A percentile compares a stretch with the other conserved stretches of the same genome.
These are phyloP conservation scores for Listrodromus nycthemerus DNA, from an alignment of 2,888 invertebrate genomes.

Conservation along the genomic window DNA sequence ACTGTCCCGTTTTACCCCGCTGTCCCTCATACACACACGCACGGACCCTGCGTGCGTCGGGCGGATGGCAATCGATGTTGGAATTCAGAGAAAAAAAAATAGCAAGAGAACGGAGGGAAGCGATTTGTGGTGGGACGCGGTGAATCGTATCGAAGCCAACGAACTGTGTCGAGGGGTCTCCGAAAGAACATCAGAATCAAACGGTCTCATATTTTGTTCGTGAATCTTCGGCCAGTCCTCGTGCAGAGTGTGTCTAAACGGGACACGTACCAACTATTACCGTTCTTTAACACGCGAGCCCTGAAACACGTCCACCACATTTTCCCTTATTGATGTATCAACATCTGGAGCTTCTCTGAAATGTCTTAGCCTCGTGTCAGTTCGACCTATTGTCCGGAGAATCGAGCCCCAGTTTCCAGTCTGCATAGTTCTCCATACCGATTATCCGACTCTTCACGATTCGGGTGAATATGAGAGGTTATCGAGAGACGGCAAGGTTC, in stretches of 20 bases:
- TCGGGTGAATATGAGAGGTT: constrained; percentile 24
- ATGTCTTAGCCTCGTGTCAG: too few relatives aligned
- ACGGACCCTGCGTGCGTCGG: not conserved
- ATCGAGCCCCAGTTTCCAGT: not conserved
- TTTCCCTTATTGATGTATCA: not conserved
- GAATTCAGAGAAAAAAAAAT: constrained; percentile 28
- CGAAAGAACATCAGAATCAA: constrained; percentile 1
- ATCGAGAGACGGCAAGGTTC: constrained; percentile 5
- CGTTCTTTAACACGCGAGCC: not conserved
- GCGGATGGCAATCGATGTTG: constrained; percentile 27
- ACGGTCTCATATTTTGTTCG: not conserved
- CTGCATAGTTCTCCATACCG: constrained; percentile 15
- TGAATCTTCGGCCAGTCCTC: not conserved
- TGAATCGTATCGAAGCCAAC: constrained; percentile 6
- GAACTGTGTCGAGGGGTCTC: constrained; percentile 4
- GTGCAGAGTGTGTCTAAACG: not conserved
- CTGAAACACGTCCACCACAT: not conserved
- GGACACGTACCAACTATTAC: not conserved
- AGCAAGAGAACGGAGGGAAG: constrained; percentile 1
- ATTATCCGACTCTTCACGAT: constrained; percentile 17
- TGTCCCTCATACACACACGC: not conserved
- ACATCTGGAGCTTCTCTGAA: not conserved
- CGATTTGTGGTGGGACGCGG: constrained; percentile 27
- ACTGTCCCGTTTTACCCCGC: too few relatives aligned
- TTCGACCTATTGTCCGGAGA: not conserved